Conservation (phyloP, 2,797 vertebrate genomes). For the Babyrousa celebensis region DNA sequence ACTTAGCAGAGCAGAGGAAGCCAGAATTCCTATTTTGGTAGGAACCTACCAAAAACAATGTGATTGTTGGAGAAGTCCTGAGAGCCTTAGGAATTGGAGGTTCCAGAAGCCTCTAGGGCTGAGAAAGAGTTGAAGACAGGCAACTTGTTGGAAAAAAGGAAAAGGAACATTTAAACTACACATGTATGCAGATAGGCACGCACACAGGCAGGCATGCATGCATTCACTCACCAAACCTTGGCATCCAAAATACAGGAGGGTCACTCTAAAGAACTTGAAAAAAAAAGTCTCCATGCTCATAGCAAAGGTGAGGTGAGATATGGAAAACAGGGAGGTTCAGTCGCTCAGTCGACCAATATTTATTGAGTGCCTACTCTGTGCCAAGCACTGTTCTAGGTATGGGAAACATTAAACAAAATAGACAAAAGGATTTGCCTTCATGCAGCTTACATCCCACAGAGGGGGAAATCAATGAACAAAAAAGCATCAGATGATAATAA, state of each 20-base stretch:
- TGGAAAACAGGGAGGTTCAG: not conserved
- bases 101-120: not conserved
- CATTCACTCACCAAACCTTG: not conserved
- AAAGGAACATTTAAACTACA: not conserved
- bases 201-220: not conserved
- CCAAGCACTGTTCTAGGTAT: not conserved
- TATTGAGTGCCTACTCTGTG: not conserved
- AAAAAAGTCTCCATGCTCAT: not conserved
- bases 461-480: not conserved
- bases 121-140: not conserved
- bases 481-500: slow-evolving; percentile 3
- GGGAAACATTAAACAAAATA: not conserved
- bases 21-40: slow-evolving; percentile 21
- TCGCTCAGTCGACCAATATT: not conserved
- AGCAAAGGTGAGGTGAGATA: not conserved
- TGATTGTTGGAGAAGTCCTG: not conserved
- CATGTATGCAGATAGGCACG: not conserved
- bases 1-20: slow-evolving; percentile 66
- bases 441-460: not conserved
- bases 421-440: not conserved
- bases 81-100: not conserved
- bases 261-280: not conserved
- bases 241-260: not conserved
- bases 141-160: not conserved
- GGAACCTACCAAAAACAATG: not conserved